Conservation (phyloP, 2,888 invertebrate genomes). For the Rhagonycha fulva region DNA sequence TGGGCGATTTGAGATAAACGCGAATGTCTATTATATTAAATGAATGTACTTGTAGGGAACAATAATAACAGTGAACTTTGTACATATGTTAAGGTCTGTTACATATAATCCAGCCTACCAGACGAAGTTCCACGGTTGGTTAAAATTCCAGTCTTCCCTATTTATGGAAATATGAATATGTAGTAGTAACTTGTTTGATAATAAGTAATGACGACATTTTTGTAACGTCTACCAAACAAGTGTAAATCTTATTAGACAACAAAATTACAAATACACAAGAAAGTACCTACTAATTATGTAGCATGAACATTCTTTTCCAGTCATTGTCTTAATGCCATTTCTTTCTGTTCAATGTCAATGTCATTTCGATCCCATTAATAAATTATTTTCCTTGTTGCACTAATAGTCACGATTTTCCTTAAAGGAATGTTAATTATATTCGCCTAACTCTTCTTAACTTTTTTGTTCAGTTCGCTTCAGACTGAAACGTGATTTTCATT, state of each 20-base stretch:
- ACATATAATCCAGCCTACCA: conserved; percentile 19
- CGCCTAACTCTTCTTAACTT: neutral
- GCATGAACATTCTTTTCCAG: conserved; percentile 25
- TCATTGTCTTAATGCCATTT: conserved; percentile 28
- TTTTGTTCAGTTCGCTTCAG: neutral
- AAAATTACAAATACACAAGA: conserved; percentile 22
- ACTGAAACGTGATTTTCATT: neutral
- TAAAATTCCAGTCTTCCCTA: conserved; percentile 30
- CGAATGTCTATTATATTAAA: neutral
- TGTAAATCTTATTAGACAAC: conserved; percentile 11
- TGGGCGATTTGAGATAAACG: conserved; percentile 21
- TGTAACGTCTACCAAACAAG: neutral
- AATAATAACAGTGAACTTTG: conserved; percentile 29
- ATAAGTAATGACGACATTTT: neutral
- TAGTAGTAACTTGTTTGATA: conserved; percentile 18
- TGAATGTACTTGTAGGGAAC: conserved; percentile 16
- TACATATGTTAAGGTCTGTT: conserved; percentile 30
- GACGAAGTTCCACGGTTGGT: conserved; percentile 25
- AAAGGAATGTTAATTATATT: conserved; percentile 24
- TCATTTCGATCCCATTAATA: conserved; percentile 27
- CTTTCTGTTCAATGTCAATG: conserved; percentile 29
- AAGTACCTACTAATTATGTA: conserved; percentile 21
- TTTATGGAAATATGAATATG: conserved; percentile 31
- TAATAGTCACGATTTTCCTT: conserved; percentile 33
- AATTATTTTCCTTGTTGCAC: conserved; percentile 23